Evolutionary conservation across 2,113 vertebrate species (phyloP).

Genomic region (Perca fluviatilis): DNA sequence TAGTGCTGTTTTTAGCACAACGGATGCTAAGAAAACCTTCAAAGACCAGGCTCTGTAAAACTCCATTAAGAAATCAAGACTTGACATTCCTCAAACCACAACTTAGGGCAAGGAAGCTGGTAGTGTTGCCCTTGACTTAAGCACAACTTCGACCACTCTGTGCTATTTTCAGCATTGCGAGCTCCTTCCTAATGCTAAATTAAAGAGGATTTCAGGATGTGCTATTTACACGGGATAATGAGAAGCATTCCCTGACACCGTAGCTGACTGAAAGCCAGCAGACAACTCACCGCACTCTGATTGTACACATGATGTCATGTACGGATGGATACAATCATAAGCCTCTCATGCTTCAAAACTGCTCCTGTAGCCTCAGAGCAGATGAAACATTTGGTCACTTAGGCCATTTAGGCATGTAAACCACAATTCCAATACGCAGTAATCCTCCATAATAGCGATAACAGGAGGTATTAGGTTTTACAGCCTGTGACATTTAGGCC

Average conservation of each 20-base stretch:
- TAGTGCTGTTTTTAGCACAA: neutral
- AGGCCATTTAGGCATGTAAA: constrained; percentile 24
- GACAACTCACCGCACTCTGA: constrained; percentile 41
- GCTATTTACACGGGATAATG: constrained; percentile 69
- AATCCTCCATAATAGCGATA: constrained; percentile 34
- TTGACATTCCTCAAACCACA: constrained; percentile 65
- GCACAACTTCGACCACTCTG: constrained; percentile 47
- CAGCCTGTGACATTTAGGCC: constrained; percentile 13
- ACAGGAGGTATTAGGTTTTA: constrained; percentile 52
- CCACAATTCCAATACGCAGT: constrained; percentile 18
- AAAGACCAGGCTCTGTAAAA: constrained; percentile 47
- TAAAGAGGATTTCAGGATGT: constrained; percentile 71
- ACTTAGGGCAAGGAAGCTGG: constrained; percentile 41
- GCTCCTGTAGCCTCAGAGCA: constrained; percentile 30
- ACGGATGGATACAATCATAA: constrained; percentile 19
- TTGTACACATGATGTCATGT: constrained; percentile 60
- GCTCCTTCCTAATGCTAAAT: constrained; percentile 63
- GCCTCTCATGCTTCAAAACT: constrained; percentile 9
- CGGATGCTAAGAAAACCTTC: constrained; percentile 58
- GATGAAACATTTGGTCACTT: constrained; percentile 37
- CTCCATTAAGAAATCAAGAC: constrained; percentile 51
- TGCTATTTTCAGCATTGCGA: constrained; percentile 74
- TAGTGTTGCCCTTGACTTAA: constrained; percentile 28
- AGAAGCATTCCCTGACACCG: constrained; percentile 65
- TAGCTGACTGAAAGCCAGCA: constrained; percentile 59